Evolutionary conservation across 2,797 vertebrate species (phyloP).

Genomic region (Pyrrhura leucotis): DNA sequence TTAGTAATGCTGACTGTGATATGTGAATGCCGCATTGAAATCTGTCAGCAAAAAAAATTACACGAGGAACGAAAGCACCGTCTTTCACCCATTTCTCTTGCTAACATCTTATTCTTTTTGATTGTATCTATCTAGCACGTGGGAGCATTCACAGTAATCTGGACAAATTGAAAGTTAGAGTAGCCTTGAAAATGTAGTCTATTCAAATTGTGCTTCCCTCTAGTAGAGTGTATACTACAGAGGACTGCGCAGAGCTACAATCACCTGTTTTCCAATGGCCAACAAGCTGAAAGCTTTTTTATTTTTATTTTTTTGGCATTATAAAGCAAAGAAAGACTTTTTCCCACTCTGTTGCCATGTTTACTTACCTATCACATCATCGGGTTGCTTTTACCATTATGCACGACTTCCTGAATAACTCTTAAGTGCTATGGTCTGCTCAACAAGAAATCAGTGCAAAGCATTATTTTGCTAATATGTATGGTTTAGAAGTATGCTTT

Average conservation of each 20-base stretch:
- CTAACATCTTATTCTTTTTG: conserved; percentile 51
- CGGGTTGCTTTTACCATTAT: conserved; percentile 53
- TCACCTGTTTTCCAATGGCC: conserved; percentile 46
- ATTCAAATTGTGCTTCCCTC: not conserved
- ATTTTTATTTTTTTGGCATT: not conserved
- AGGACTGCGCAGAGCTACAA: not conserved
- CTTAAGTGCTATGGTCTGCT: not conserved
- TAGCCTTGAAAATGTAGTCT: conserved; percentile 16
- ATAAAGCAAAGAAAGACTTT: conserved; percentile 58
- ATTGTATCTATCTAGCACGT: not conserved
- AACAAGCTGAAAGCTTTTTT: not conserved
- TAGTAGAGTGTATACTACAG: conserved; percentile 1
- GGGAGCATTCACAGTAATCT: conserved; percentile 22
- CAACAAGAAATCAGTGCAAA: not conserved
- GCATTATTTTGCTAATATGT: not conserved
- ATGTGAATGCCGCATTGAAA: not conserved
- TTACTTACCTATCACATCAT: conserved; percentile 34
- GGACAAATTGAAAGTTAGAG: conserved; percentile 24
- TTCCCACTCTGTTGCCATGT: not conserved
- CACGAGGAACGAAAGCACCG: not conserved
- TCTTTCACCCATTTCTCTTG: conserved; percentile 12
- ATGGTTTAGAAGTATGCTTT: conserved; percentile 27
- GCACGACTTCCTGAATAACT: conserved; percentile 29
- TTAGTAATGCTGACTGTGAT: not conserved
- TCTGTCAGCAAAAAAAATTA: not conserved